Percentiles rank a stretch among this genome's conserved stretches.
phyloP scores from a whole-genome alignment of 2,113 vertebrate species.

The Leptobrachium ailaonicum region DNA sequence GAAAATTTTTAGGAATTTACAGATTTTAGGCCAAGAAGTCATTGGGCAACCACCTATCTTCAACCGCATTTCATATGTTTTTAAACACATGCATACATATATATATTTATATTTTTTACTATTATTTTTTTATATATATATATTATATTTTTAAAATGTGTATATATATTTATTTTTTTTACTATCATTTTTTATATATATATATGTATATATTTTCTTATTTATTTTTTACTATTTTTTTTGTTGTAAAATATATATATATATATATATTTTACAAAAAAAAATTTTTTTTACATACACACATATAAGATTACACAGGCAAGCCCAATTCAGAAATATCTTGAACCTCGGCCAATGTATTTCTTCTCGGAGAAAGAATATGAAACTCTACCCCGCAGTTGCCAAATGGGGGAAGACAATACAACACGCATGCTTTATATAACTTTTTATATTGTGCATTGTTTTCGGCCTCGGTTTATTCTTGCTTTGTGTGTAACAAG shows the following conservation, averaged over 20 bases:
- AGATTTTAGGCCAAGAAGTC: too few species aligned
- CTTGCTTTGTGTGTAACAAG: slow-evolving; percentile 19
- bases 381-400: slow-evolving; percentile 6
- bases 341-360: background rate
- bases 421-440: slow-evolving; percentile 10
- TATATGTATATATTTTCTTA: background rate
- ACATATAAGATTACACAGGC: background rate
- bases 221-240: background rate
- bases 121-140: too few species aligned
- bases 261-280: too few species aligned
- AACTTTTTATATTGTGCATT: slow-evolving; percentile 17
- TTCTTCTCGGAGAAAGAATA: slow-evolving; percentile 16
- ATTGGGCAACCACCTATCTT: too few species aligned
- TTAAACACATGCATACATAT: too few species aligned
- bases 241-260: background rate
- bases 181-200: too few species aligned
- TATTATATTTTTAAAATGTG: too few species aligned
- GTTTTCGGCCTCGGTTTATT: slow-evolving; percentile 7
- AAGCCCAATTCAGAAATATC: background rate
- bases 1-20: too few species aligned
- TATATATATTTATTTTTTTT: too few species aligned
- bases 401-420: slow-evolving; percentile 15
- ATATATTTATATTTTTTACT: too few species aligned
- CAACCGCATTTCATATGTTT: too few species aligned
- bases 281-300: background rate